Evolutionary conservation across 2,888 invertebrate species (phyloP).

Genomic region (Stictocephala bisonia): DNA sequence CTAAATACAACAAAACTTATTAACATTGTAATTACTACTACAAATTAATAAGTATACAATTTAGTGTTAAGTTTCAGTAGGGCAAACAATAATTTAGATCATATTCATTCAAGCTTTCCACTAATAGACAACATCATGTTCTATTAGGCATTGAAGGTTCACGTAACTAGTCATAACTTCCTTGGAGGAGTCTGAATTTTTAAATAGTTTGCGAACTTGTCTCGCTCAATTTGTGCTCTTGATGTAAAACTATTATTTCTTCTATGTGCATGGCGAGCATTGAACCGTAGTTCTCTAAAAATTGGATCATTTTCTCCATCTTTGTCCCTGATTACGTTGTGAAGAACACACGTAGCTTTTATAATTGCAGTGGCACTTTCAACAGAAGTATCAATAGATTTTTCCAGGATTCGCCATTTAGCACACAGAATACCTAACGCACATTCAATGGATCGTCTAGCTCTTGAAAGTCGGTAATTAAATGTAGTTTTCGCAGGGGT

Average conservation of each 20-base stretch:
- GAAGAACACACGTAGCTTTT: neutral
- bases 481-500: neutral
- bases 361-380: constrained; percentile 10
- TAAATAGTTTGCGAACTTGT: constrained; percentile 25
- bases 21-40: neutral
- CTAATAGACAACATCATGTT: no score
- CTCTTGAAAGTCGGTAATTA: constrained; percentile 11
- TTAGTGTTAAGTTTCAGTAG: neutral
- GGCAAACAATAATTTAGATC: neutral
- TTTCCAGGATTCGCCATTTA: constrained; percentile 14
- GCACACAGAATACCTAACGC: constrained; percentile 21
- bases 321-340: constrained; percentile 21
- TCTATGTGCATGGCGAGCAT: neutral
- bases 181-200: constrained; percentile 7
- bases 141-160: neutral
- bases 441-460: constrained; percentile 8
- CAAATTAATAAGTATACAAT: constrained; percentile 1
- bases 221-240: neutral
- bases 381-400: neutral
- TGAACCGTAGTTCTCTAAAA: constrained; percentile 22
- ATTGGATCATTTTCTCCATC: constrained; percentile 29
- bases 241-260: constrained; percentile 10
- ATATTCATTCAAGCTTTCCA: neutral
- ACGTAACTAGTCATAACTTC: neutral
- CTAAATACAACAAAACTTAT: no score